These are phyloP conservation scores for Acromyrmex echinatior DNA, from an alignment of 1,140 invertebrate species.

Conservation along the genomic window DNA sequence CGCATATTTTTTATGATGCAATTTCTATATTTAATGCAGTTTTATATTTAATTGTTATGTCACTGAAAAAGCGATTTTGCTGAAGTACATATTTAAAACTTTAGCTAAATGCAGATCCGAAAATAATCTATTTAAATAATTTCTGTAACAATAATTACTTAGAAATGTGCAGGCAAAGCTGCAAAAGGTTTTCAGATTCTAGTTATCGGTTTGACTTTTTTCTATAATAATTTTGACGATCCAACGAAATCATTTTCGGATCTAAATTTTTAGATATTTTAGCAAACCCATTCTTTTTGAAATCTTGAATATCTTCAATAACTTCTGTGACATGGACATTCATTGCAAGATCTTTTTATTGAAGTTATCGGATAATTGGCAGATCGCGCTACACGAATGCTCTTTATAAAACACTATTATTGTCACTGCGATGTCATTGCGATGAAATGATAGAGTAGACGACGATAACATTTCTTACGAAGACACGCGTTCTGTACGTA, in stretches of 20 bases:
- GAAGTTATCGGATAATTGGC: constrained; percentile 60
- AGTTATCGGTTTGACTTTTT: no score
- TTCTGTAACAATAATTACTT: no score
- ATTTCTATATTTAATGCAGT: constrained; percentile 31
- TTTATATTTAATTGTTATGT: constrained; percentile 46
- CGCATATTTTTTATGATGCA: neutral
- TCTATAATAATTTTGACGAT: no score
- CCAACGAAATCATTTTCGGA: no score
- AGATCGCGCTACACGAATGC: constrained; percentile 29
- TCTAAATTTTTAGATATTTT: no score
- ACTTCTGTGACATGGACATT: constrained; percentile 33
- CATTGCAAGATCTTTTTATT: neutral
- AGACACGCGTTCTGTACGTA: neutral
- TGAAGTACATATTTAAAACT: no score
- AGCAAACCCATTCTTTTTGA: no score
- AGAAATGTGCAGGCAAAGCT: no score
- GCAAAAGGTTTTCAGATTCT: no score
- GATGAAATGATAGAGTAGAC: neutral
- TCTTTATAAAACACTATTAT: constrained; percentile 54
- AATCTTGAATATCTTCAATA: constrained; percentile 4
- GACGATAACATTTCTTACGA: constrained; percentile 47
- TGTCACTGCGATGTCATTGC: constrained; percentile 4
- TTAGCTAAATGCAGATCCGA: no score
- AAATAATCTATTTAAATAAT: no score
- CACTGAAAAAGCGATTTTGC: no score